Evolutionary conservation across 2,888 invertebrate genomes (phyloP).

Genomic region (Tetranychus piercei): DNA sequence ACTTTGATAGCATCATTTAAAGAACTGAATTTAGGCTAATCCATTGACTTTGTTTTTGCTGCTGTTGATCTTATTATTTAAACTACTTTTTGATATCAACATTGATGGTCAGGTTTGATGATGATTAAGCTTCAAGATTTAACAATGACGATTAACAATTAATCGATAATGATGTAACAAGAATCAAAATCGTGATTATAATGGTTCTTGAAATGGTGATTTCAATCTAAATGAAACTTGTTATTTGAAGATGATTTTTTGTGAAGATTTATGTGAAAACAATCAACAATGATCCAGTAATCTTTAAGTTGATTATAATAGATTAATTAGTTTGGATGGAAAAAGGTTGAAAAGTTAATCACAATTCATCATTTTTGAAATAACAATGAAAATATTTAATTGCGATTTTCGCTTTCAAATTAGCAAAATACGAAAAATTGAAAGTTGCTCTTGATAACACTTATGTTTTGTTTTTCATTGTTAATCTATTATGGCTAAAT

Average conservation of each 20-base stretch:
- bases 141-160: background rate
- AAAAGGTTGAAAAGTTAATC: background rate
- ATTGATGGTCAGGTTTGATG: background rate
- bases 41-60: background rate
- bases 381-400: too few relatives aligned
- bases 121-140: background rate
- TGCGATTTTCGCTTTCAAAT: background rate
- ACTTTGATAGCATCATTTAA: background rate
- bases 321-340: background rate
- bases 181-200: background rate
- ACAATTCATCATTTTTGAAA: background rate
- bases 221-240: background rate
- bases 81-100: background rate
- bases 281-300: too few relatives aligned
- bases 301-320: background rate
- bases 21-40: background rate
- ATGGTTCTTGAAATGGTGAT: background rate
- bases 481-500: background rate
- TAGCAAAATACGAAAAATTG: background rate
- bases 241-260: background rate
- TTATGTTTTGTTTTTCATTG: too few relatives aligned
- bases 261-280: too few relatives aligned
- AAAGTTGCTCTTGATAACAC: too few relatives aligned
- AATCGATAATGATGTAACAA: background rate
- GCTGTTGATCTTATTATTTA: background rate